phyloP scores from a whole-genome alignment of 2,797 vertebrate genomes.

The Mallotus villosus region DNA sequence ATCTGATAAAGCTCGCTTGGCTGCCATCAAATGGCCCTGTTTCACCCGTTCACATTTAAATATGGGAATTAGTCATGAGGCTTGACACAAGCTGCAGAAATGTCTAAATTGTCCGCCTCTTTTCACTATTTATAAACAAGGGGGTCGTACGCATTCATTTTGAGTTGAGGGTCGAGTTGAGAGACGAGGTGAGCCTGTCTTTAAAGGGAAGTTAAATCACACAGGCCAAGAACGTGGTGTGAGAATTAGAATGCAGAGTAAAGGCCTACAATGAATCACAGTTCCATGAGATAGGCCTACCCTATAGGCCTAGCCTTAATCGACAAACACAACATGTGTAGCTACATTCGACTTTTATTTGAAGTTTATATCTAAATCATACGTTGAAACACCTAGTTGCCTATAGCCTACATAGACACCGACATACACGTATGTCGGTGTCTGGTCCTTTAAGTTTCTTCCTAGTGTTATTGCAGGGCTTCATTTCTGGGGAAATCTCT shows the following conservation, averaged over 20 bases:
- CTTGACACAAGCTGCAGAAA: conserved; percentile 83
- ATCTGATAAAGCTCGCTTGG: conserved; percentile 87
- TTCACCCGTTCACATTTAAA: conserved; percentile 85
- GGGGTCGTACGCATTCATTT: conserved; percentile 61
- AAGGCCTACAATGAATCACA: conserved; percentile 16
- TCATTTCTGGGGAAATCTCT: neutral
- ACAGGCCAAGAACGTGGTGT: conserved; percentile 12
- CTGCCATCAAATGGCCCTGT: conserved; percentile 84
- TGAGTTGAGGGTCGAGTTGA: conserved; percentile 70
- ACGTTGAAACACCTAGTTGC: neutral
- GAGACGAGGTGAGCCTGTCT: conserved; percentile 27
- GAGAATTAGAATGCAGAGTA: conserved; percentile 26
- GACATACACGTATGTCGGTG: neutral
- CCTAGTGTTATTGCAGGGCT: neutral
- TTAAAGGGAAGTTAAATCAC: conserved; percentile 32
- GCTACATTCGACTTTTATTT: too few species aligned
- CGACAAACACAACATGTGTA: too few species aligned
- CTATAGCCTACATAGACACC: too few species aligned
- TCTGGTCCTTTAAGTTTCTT: neutral
- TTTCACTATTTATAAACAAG: conserved; percentile 58
- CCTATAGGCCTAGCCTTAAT: neutral
- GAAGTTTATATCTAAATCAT: too few species aligned
- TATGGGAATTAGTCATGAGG: conserved; percentile 91
- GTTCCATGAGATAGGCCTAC: neutral
- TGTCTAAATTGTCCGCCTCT: conserved; percentile 80